phyloP scores from a whole-genome alignment of 2,888 invertebrate genomes.

The Caenorhabditis sp. region DNA sequence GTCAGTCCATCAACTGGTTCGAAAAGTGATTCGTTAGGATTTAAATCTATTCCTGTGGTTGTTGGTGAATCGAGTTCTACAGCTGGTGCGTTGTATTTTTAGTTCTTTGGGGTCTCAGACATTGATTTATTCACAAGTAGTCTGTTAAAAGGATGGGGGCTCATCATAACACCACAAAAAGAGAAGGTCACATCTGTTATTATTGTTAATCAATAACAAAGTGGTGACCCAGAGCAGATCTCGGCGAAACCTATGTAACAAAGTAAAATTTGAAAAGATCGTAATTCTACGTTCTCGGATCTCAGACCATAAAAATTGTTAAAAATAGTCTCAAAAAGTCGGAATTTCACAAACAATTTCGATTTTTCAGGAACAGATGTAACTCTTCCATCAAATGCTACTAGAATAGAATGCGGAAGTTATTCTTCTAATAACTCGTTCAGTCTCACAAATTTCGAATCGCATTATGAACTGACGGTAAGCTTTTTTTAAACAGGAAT shows the following conservation, averaged over 20 bases:
- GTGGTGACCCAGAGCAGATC: too few relatives aligned
- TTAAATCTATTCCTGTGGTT: constrained; percentile 47
- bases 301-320: too few relatives aligned
- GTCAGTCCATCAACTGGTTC: constrained; percentile 9
- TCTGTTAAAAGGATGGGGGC: too few relatives aligned
- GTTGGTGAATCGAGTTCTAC: constrained; percentile 33
- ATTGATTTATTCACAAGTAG: too few relatives aligned
- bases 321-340: too few relatives aligned
- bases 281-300: too few relatives aligned
- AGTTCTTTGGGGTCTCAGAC: background rate
- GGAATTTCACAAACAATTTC: too few relatives aligned
- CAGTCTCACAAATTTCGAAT: background rate
- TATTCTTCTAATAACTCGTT: constrained; percentile 30
- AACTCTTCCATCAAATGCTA: constrained; percentile 37
- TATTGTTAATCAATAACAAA: too few relatives aligned
- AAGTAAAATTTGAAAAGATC: too few relatives aligned
- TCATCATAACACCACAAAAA: too few relatives aligned
- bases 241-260: too few relatives aligned
- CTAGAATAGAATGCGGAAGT: constrained; percentile 47
- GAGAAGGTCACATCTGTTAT: too few relatives aligned
- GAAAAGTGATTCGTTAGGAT: background rate
- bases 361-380: background rate
- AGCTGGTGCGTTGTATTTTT: constrained; percentile 30
- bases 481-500: background rate
- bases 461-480: constrained; percentile 3